Evolutionary conservation across 2,888 invertebrate genomes (phyloP), one percentile per base, ranked within the genome.

Genomic region (Pseudoips prasinana): DNA sequence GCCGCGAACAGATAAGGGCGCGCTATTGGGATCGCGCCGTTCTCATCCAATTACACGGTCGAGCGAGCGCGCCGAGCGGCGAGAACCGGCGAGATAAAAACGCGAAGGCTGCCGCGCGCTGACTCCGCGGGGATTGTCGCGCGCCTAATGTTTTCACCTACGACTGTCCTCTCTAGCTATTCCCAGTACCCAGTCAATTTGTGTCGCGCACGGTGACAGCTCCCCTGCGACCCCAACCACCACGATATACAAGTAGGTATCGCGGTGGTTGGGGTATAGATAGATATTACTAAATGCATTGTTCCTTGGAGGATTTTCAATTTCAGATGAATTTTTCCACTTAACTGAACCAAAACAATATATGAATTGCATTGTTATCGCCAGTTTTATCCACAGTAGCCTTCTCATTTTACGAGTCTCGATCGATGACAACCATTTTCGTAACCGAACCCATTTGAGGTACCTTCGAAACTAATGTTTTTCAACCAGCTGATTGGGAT

Each of bases 11-110:
- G 87, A 88, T 87, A 88, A 88, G 87, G 86, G 84, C 81, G 72
- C 81, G 84, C 83, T 87, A 86, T 86, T 84, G 87, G 88, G 85
- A 86, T 84, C 84, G 84, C 86, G 82, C 75, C 86, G 81, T 85
- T 89, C 89, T 87, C 87, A 86, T 88, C 88, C 86, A 86, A 87
- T 86, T 86, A 87, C 88, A 90, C 90, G 90, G 89, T 85, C 81
- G 89, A 87, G 81, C 76, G 84, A 73, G 66, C 79, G 77, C 89
- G 63, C 64, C 64, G 84, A 67, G 68, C 79, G 78, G 82, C 80
- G 85, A 77, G 83, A 78, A 80, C 71, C 28, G 72, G 71, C 68
- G 40, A 80, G 82, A 86, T 86, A 87, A 87, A 86, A 86, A 84
- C 41, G 76, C 74, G 68, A 64, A 67, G n/a, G 73, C 73, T 74